Percentiles rank a stretch among this genome's conserved stretches.
Conservation (phyloP, 1,140 invertebrate species). For the Philopotamus ludificatus region DNA sequence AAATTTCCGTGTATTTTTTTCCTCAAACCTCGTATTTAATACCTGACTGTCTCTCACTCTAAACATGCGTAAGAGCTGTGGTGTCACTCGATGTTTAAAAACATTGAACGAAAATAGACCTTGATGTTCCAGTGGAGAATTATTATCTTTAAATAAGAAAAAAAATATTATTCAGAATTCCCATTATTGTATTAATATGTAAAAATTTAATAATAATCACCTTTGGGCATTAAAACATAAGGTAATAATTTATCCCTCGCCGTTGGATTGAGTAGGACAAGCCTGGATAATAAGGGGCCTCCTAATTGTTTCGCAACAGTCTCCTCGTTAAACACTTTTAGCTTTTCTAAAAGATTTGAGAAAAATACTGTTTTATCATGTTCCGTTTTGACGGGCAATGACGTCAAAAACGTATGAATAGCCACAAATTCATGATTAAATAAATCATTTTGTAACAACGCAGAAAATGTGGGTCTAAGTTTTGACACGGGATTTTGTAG, state of each 20-base stretch:
- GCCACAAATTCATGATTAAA: conserved; percentile 81
- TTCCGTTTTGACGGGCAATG: conserved; percentile 75
- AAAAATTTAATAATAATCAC: background rate
- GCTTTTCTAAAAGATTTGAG: conserved; percentile 60
- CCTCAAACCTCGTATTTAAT: no score
- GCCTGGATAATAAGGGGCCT: conserved; percentile 71
- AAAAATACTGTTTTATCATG: conserved; percentile 78
- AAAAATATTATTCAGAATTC: conserved; percentile 8
- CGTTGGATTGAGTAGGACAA: conserved; percentile 77
- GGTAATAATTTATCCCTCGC: conserved; percentile 75
- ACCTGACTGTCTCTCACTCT: conserved; percentile 71
- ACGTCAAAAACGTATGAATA: conserved; percentile 77
- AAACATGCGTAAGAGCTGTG: conserved; percentile 74
- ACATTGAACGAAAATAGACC: conserved; percentile 64
- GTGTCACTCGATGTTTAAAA: conserved; percentile 69
- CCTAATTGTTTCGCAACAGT: conserved; percentile 76
- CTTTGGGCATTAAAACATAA: conserved; percentile 52
- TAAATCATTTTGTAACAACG: conserved; percentile 68
- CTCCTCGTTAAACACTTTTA: conserved; percentile 72
- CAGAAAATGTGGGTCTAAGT: conserved; percentile 61
- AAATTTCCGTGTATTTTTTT: background rate
- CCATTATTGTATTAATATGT: conserved; percentile 38
- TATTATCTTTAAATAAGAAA: background rate
- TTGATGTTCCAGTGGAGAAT: conserved; percentile 44
- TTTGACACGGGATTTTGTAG: conserved; percentile 62